phyloP scores from a whole-genome alignment of 2,888 invertebrate species.

The Drosophila sordidula region DNA sequence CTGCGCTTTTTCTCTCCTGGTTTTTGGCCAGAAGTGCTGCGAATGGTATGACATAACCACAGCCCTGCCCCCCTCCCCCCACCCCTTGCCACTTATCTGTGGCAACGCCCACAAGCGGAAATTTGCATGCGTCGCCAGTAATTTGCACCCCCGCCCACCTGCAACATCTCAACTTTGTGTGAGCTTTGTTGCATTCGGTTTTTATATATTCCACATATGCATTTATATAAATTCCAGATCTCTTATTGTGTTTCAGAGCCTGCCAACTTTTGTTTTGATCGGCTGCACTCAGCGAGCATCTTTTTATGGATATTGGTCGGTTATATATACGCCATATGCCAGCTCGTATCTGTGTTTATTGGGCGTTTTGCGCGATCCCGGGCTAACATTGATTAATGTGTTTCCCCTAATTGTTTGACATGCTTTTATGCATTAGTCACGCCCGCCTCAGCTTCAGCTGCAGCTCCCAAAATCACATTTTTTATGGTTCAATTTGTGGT shows the following conservation, averaged over 20 bases:
- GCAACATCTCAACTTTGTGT: conserved; percentile 4
- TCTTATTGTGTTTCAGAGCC: too few species aligned
- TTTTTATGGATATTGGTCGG: neutral
- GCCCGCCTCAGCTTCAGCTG: conserved; percentile 30
- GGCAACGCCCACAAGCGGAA: conserved; percentile 12
- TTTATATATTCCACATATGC: neutral
- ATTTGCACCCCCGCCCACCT: neutral
- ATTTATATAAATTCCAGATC: neutral
- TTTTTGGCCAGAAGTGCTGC: conserved; percentile 6
- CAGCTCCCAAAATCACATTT: conserved; percentile 17
- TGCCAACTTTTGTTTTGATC: neutral
- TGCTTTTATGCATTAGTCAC: conserved; percentile 58
- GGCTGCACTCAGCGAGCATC: conserved; percentile 13
- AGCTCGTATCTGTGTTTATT: conserved; percentile 50
- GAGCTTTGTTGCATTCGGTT: neutral
- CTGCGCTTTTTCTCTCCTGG: conserved; percentile 14
- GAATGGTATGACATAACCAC: conserved; percentile 24
- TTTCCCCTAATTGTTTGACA: conserved; percentile 59
- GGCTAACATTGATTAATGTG: conserved; percentile 56
- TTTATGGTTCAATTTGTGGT: conserved; percentile 23
- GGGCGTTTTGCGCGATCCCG: conserved; percentile 49
- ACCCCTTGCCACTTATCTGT: conserved; percentile 1
- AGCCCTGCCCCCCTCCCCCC: conserved; percentile 14
- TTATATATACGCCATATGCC: conserved; percentile 8
- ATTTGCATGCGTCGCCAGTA: conserved; percentile 26